phyloP scores from a whole-genome alignment of 1,140 invertebrate genomes.

The Daktulosphaira vitifoliae region DNA sequence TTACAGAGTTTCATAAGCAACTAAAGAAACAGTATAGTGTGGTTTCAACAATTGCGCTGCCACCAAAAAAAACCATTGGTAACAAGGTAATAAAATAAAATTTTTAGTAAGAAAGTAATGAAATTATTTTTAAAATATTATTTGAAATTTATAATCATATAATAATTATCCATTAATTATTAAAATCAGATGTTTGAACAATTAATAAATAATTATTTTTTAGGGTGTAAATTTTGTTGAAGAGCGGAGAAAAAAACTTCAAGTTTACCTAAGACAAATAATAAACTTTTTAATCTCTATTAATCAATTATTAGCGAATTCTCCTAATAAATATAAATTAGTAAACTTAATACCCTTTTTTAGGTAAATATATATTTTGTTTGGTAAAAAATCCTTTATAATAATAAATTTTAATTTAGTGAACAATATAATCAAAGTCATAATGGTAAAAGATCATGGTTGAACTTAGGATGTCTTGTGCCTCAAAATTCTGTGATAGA shows the following conservation, averaged over 20 bases:
- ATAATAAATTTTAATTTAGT: not conserved
- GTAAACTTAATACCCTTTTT: conserved; percentile 39
- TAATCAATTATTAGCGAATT: conserved; percentile 35
- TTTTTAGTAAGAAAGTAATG: too few relatives aligned
- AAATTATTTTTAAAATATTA: not conserved
- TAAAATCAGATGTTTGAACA: too few relatives aligned
- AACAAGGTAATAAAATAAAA: conserved; percentile 65
- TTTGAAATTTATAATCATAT: conserved; percentile 5
- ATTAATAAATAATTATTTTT: not conserved
- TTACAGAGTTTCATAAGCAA: conserved; percentile 69
- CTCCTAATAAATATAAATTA: conserved; percentile 37
- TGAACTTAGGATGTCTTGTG: conserved; percentile 13
- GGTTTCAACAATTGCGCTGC: conserved; percentile 75
- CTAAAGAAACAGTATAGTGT: conserved; percentile 72
- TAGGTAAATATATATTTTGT: conserved; percentile 35
- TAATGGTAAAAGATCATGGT: conserved; percentile 18
- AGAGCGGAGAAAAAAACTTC: conserved; percentile 39
- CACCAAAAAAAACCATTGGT: conserved; percentile 84
- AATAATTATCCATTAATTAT: not conserved
- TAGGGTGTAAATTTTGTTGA: conserved; percentile 41
- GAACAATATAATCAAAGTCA: conserved; percentile 27
- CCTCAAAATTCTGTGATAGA: conserved; percentile 23
- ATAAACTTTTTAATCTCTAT: conserved; percentile 38
- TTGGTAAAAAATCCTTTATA: not conserved
- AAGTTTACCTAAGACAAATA: conserved; percentile 39